Percentiles rank a stretch among this genome's conserved stretches.
These are phyloP conservation scores for Neoitamus cyanurus DNA, from an alignment of 2,888 invertebrate species.

Conservation along the genomic window DNA sequence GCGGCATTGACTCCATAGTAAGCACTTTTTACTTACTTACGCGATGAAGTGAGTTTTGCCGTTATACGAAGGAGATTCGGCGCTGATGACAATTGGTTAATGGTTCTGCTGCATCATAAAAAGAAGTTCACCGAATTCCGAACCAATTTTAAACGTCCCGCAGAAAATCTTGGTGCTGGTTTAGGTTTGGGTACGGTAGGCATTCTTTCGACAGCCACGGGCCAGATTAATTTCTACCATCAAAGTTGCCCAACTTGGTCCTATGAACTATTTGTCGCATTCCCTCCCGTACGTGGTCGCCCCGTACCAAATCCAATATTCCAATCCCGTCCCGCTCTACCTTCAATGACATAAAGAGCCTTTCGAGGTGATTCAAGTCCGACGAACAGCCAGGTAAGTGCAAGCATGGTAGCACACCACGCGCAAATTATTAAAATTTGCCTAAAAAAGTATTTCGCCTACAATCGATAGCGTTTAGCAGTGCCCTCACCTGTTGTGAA, in stretches of 20 bases:
- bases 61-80: neutral
- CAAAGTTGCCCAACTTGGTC: slow-evolving; percentile 5
- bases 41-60: neutral
- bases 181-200: neutral
- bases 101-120: neutral
- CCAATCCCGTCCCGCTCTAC: neutral
- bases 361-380: neutral
- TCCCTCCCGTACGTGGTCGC: neutral
- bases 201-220: neutral
- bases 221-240: neutral
- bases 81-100: neutral
- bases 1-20: neutral
- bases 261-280: neutral
- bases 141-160: neutral
- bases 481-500: slow-evolving; percentile 68
- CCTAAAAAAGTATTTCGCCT: neutral
- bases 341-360: neutral
- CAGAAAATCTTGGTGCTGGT: neutral
- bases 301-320: neutral
- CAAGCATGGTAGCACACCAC: neutral
- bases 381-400: neutral
- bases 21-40: neutral
- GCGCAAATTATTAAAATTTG: neutral
- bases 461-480: neutral
- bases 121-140: neutral